A percentile compares a stretch with the other conserved stretches of the same genome.
Evolutionary conservation across 2,797 vertebrate genomes (phyloP).

Genomic region (Streptopelia turtur): DNA sequence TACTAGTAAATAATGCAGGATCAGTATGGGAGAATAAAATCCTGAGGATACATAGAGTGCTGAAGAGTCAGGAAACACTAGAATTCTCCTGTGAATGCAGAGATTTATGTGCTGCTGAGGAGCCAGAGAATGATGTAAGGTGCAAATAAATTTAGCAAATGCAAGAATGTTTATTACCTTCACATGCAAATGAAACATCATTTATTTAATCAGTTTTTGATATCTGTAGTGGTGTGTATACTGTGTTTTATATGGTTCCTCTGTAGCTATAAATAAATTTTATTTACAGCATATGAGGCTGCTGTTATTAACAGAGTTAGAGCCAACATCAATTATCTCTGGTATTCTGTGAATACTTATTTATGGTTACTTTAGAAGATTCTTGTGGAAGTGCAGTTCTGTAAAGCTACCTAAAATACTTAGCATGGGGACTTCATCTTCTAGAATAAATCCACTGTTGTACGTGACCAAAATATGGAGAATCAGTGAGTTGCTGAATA

Average conservation of each 20-base stretch:
- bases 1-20: background rate
- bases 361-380: slow-evolving; percentile 53
- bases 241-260: slow-evolving; percentile 51
- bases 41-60: background rate
- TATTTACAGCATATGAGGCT: slow-evolving; percentile 46
- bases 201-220: slow-evolving; percentile 67
- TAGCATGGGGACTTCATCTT: background rate
- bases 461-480: background rate
- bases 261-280: slow-evolving; percentile 55
- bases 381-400: slow-evolving; percentile 8
- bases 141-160: slow-evolving; percentile 30
- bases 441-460: background rate
- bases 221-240: background rate
- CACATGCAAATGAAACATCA: slow-evolving; percentile 51
- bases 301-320: slow-evolving; percentile 46
- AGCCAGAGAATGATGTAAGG: background rate
- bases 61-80: background rate
- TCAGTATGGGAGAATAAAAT: background rate
- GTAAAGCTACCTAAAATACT: slow-evolving; percentile 5
- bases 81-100: background rate
- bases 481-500: background rate
- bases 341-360: slow-evolving; percentile 42
- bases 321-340: slow-evolving; percentile 58
- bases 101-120: background rate
- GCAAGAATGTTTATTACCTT: slow-evolving; percentile 36